Base-by-base conservation (phyloP, 2,113 vertebrate species). In the Acrocephalus arundinaceus region DNA sequence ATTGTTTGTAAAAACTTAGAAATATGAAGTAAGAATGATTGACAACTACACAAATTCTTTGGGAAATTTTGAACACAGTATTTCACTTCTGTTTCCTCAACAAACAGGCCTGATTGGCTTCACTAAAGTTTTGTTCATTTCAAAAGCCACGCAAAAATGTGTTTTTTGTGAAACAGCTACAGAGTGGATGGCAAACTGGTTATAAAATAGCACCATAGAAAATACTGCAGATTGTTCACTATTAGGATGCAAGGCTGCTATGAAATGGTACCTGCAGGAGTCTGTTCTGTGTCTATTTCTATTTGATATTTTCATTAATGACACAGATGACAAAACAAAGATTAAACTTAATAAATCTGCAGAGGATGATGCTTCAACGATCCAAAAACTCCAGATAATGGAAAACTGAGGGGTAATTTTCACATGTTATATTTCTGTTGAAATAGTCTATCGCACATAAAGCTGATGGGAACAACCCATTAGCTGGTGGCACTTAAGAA, bases 391-490 rank as follows among this genome's bases (percentile, higher is more conserved):
- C 1, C 3, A 76, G 73, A 75, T 55, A 55, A 37, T 22, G 6
- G 48, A 35, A 54, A 62, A 37, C 9, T 0, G 2, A 89, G 25
- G 17, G 14, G 25, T 8, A 37, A 43, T 65, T 93, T 79, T 45
- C 22, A 57, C 0, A 0, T 16, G 24, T 19, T 52, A 5, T 30
- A 39, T 43, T 83, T 68, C 55, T 9, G 2, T 8, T 87, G 35
- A 82, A 92, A 79, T 22, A 8, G 30, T 73, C 15, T 51, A 17
- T 27, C 85, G 20, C 8, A 23, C n/a, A 43, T 46, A 28, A 46
- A 68, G 6, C 0, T 5, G 12, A 35, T 72, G 62, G 39, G 33
- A 92, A 33, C 19, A 66, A 37, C 9, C 37, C 2, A 1, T 75
- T 81, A 62, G 15, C 19, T 92, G 23, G 12, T 61, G 30, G 3